Percentiles rank a stretch among this genome's conserved stretches.
Evolutionary conservation across 2,797 vertebrate species (phyloP).

Genomic region (Trematomus bernacchii): DNA sequence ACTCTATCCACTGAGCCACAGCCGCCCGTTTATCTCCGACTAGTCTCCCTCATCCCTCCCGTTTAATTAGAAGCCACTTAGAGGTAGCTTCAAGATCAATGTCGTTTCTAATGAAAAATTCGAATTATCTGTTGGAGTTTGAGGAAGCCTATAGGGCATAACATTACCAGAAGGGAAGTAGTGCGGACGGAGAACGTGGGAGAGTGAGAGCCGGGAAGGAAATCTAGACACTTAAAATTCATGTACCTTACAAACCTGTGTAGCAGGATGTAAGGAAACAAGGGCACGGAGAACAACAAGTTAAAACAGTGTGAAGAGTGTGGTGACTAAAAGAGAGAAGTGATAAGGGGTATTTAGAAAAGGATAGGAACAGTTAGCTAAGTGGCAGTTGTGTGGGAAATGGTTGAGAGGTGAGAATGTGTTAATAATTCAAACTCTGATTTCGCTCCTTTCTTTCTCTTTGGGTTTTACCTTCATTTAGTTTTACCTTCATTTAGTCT

Average conservation of each 20-base stretch:
- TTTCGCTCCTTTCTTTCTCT: background rate
- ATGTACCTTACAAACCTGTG: conserved; percentile 31
- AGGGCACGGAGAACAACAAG: conserved; percentile 19
- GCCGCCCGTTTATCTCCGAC: conserved; percentile 62
- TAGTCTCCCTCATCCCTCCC: conserved; percentile 49
- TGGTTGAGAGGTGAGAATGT: conserved; percentile 45
- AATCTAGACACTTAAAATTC: conserved; percentile 38
- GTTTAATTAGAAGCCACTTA: conserved; percentile 67
- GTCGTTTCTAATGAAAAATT: conserved; percentile 71
- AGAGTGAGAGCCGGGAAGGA: conserved; percentile 30
- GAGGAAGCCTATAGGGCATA: conserved; percentile 68
- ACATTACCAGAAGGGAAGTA: conserved; percentile 51
- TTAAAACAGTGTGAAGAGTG: background rate
- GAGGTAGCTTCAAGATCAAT: conserved; percentile 62
- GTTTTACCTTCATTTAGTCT: conserved; percentile 31
- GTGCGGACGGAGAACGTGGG: conserved; percentile 18
- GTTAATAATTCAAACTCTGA: conserved; percentile 37
- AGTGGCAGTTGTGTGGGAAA: conserved; percentile 22
- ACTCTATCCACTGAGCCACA: no score
- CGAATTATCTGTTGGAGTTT: conserved; percentile 65
- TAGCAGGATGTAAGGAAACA: conserved; percentile 32
- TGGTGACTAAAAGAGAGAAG: conserved; percentile 18
- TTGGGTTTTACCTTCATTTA: conserved; percentile 1
- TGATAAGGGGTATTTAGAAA: conserved; percentile 20
- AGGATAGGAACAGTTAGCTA: conserved; percentile 5